These are phyloP conservation scores for Cataglyphis rosenhaueri DNA, from an alignment of 2,888 invertebrate genomes.

Conservation along the genomic window DNA sequence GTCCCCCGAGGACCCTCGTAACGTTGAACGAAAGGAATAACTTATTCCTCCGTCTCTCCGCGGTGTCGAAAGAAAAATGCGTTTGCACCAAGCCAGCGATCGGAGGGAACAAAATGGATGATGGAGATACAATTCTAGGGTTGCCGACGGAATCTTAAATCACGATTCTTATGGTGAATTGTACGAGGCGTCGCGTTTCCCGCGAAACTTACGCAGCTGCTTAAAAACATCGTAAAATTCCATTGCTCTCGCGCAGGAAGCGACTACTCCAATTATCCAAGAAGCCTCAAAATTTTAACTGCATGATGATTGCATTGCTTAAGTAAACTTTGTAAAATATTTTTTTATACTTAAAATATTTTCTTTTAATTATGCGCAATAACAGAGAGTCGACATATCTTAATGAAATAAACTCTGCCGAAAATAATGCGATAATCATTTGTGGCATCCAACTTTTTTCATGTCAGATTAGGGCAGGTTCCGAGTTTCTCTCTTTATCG, in stretches of 20 bases:
- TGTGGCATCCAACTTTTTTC: conserved; percentile 38
- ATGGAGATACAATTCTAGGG: conserved; percentile 70
- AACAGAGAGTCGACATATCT: neutral
- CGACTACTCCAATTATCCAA: conserved; percentile 16
- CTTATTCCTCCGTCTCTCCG: conserved; percentile 61
- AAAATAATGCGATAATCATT: conserved; percentile 50
- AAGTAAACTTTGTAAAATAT: neutral
- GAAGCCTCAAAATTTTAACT: conserved; percentile 4
- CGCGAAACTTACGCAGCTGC: conserved; percentile 33
- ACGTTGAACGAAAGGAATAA: conserved; percentile 73
- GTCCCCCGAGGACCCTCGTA: conserved; percentile 66
- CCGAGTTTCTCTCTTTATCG: conserved; percentile 21
- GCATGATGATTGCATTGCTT: neutral
- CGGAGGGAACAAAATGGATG: conserved; percentile 72
- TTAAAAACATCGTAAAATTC: conserved; percentile 39
- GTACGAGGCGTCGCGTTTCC: conserved; percentile 51
- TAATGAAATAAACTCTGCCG: neutral
- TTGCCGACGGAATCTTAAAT: conserved; percentile 71
- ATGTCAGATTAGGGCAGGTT: neutral
- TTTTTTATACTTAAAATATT: neutral
- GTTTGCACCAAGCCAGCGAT: conserved; percentile 65
- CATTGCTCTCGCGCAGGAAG: conserved; percentile 17
- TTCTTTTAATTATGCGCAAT: neutral
- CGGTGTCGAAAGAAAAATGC: conserved; percentile 70
- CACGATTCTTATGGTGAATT: conserved; percentile 68